These are phyloP conservation scores for Drosophila triauraria DNA, from an alignment of 1,140 invertebrate genomes.

Conservation along the genomic window DNA sequence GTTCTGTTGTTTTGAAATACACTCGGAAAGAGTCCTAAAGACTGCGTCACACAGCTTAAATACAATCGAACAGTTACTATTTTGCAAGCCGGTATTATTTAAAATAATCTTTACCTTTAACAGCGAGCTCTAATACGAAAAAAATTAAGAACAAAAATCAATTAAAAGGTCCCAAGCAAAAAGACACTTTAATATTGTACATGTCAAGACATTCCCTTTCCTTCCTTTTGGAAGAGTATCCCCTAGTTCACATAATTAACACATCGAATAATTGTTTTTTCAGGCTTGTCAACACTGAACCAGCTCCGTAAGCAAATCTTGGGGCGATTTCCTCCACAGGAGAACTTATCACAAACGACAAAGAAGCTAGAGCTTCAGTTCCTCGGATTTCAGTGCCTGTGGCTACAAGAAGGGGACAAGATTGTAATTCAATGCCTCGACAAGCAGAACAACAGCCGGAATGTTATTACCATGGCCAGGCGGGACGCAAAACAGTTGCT, in stretches of 20 bases:
- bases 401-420: constrained; percentile 6
- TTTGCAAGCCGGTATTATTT: background rate
- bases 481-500: constrained; percentile 58
- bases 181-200: too few species aligned
- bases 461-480: constrained; percentile 12
- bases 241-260: background rate
- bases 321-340: background rate
- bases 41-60: background rate
- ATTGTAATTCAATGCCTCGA: constrained; percentile 42
- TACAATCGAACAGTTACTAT: background rate
- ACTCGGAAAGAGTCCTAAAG: background rate
- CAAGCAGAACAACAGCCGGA: constrained; percentile 5
- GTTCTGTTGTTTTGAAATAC: constrained; percentile 31
- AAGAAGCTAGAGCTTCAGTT: constrained; percentile 19
- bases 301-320: constrained; percentile 1
- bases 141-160: background rate
- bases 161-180: too few species aligned
- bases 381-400: constrained; percentile 36
- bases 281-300: constrained; percentile 19
- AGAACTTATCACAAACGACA: background rate
- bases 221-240: constrained; percentile 6
- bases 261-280: background rate
- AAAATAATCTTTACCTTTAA: background rate
- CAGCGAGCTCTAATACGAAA: background rate
- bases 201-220: background rate